A percentile compares a stretch with the other conserved stretches of the same genome.
Conservation (phyloP, 2,113 vertebrate genomes). For the Pantherophis guttatus region DNA sequence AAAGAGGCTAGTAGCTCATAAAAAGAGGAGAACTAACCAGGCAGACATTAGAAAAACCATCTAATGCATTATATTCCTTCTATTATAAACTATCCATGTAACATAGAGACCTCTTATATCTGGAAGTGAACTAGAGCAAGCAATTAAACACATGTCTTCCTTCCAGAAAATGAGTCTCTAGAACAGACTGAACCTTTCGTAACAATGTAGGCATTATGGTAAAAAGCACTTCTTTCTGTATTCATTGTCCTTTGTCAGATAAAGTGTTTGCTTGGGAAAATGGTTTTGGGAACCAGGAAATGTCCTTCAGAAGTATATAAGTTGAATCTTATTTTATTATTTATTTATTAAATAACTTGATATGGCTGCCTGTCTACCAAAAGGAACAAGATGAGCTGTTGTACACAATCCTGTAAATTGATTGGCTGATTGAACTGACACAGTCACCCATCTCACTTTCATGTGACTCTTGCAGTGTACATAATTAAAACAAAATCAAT, state of each 20-base stretch:
- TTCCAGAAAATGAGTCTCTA: background rate
- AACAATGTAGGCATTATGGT: background rate
- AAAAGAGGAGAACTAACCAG: slow-evolving; percentile 40
- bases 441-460: background rate
- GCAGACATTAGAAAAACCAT: background rate
- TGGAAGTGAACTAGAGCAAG: background rate
- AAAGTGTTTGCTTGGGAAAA: background rate
- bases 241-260: no score
- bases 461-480: background rate
- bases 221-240: background rate
- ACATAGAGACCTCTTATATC: slow-evolving; percentile 1
- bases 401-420: background rate
- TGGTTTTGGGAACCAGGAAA: background rate
- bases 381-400: background rate
- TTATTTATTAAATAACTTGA: background rate
- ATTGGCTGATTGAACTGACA: background rate
- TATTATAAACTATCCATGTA: slow-evolving; percentile 9
- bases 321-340: background rate
- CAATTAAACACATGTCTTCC: slow-evolving; percentile 1
- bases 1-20: slow-evolving; percentile 36
- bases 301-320: background rate
- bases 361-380: background rate
- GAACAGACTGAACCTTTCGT: background rate
- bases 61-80: background rate
- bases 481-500: background rate